Base-by-base conservation (phyloP, 2,888 invertebrate genomes). In the Chloroclystis v-ata region DNA sequence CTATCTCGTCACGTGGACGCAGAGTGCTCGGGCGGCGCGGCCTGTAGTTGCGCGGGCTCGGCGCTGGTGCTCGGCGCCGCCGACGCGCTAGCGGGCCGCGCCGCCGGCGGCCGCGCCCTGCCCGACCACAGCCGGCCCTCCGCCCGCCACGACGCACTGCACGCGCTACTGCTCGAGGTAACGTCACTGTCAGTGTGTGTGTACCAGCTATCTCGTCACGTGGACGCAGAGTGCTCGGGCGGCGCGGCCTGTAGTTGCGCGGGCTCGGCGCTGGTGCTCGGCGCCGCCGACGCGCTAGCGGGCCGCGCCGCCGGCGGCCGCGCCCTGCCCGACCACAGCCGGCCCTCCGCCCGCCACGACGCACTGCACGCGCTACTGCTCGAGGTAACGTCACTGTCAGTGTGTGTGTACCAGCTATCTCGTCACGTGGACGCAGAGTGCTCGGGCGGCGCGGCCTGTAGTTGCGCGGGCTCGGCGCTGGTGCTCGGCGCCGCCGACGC, bases 401-500 rank as follows among this genome's bases (percentile, higher is more conserved):
- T 38, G n/a, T n/a, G n/a, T n/a, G n/a, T n/a, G n/a, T n/a, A n/a
- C 63, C 92, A 91, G 67, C 78, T 92, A 33, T 72, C 90, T 50
- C 82, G 86, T 33, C 75, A 89, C 59, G 80, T 91, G 54, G 47
- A 66, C 7, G 6, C 61, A 51, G 71, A 62, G 52, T 74, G 67
- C 58, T 52, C 47, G 53, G 67, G 40, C 52, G 54, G 49, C 28
- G 60, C 48, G 12, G 46, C 5, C 50, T 76, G 78, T 65, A 13
- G 26, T 29, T 92, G 72, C 63, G 89, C 93, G 38, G 94, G 94
- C 47, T 92, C 91, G 68, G 93, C 93, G 69, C 82, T 94, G 30
- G 85, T 94, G 55, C 90, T 94, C 52, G 93, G 92, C 69, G 89
- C 93, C 47, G 93, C 92, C 55, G 93, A 93, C 75, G 94, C 94